phyloP scores from a whole-genome alignment of 2,113 vertebrate genomes.

The Neopipo cinnamomea region DNA sequence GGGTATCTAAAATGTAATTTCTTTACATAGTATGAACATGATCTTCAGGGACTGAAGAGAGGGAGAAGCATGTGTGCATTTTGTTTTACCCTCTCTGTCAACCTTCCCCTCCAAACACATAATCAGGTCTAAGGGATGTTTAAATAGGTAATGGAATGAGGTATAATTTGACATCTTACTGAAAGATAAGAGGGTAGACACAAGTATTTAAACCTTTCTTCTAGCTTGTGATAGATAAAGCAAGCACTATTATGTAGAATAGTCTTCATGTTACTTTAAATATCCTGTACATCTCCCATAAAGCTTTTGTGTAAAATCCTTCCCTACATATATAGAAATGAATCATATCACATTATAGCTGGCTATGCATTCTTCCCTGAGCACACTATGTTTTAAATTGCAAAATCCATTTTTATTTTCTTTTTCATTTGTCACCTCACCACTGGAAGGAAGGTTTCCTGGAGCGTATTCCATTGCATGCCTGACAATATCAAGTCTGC shows the following conservation, averaged over 20 bases:
- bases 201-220: slow-evolving; percentile 30
- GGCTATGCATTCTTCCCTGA: slow-evolving; percentile 20
- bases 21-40: background rate
- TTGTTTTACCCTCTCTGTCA: background rate
- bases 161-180: background rate
- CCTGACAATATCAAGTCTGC: slow-evolving; percentile 55
- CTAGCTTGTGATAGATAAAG: background rate
- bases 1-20: background rate
- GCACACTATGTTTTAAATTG: slow-evolving; percentile 51
- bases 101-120: background rate
- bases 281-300: background rate
- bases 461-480: slow-evolving; percentile 29
- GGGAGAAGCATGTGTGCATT: background rate
- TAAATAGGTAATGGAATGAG: slow-evolving; percentile 4
- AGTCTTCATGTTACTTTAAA: slow-evolving; percentile 11
- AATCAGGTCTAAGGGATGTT: background rate
- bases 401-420: slow-evolving; percentile 69
- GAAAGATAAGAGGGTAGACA: background rate
- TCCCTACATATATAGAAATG: background rate
- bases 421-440: slow-evolving; percentile 64
- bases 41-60: background rate
- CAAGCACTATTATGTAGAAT: background rate
- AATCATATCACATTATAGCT: slow-evolving; percentile 33
- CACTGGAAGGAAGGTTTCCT: slow-evolving; percentile 62
- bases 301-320: slow-evolving; percentile 10